A percentile compares a stretch with the other conserved stretches of the same genome.
Evolutionary conservation across 1,140 invertebrate species (phyloP).

Genomic region (Lepidurus apus): DNA sequence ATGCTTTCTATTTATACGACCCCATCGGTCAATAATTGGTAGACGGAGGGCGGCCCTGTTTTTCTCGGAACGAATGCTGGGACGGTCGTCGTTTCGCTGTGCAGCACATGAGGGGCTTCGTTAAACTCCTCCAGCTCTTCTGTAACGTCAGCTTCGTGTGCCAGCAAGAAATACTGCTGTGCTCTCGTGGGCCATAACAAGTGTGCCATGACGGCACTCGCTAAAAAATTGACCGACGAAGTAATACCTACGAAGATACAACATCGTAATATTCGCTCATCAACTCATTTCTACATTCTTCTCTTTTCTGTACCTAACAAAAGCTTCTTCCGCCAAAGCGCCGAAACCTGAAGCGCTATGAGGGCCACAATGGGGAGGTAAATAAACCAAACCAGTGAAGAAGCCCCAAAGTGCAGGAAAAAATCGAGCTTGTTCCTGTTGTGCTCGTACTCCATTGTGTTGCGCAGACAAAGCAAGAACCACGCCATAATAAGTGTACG

Average conservation of each 20-base stretch:
- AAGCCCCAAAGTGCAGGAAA: conserved; percentile 92
- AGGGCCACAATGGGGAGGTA: conserved; percentile 91
- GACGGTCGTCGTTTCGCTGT: conserved; percentile 43
- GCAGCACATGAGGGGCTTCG: conserved; percentile 80
- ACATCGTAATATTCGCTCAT: too few species aligned
- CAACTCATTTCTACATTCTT: conserved; percentile 25
- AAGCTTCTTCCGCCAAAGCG: conserved; percentile 91
- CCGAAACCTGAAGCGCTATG: conserved; percentile 85
- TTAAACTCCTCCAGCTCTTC: conserved; percentile 86
- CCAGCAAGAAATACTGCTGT: conserved; percentile 76
- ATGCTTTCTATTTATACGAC: background rate
- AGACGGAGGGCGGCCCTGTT: background rate
- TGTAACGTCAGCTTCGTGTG: conserved; percentile 62
- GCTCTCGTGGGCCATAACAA: conserved; percentile 85
- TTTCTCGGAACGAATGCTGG: background rate
- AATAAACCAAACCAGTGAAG: conserved; percentile 95
- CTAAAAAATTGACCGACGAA: conserved; percentile 87
- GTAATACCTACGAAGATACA: conserved; percentile 67
- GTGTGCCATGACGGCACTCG: conserved; percentile 89
- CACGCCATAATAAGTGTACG: conserved; percentile 87
- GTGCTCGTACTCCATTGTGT: conserved; percentile 87
- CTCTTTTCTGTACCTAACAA: conserved; percentile 67
- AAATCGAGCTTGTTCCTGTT: conserved; percentile 86
- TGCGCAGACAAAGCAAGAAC: conserved; percentile 87
- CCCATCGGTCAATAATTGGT: conserved; percentile 6